These are phyloP conservation scores for Caenorhabditis zanzibari DNA, from an alignment of 2,888 invertebrate genomes.

Conservation along the genomic window DNA sequence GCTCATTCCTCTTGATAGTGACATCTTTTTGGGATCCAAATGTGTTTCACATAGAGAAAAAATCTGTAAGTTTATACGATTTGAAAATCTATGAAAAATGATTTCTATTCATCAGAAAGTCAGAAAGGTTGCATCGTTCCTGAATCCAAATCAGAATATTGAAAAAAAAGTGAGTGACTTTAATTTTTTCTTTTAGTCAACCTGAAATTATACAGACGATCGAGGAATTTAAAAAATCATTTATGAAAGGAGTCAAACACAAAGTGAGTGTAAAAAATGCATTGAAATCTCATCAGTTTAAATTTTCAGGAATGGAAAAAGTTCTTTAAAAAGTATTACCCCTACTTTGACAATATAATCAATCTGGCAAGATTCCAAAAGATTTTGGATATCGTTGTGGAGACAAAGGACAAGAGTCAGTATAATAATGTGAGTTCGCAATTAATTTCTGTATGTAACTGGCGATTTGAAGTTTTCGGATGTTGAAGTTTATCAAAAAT, in stretches of 20 bases:
- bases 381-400: not conserved
- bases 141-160: not conserved
- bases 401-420: not conserved
- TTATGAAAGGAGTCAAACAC: not conserved
- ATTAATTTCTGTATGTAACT: not conserved
- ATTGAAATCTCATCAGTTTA: not conserved
- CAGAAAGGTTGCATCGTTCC: too few relatives aligned
- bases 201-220: not conserved
- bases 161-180: not conserved
- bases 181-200: too few relatives aligned
- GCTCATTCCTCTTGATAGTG: not conserved
- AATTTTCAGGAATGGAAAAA: not conserved
- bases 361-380: not conserved
- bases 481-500: not conserved
- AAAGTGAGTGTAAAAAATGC: not conserved
- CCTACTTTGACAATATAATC: not conserved
- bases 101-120: too few relatives aligned
- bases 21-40: not conserved
- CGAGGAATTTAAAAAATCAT: not conserved
- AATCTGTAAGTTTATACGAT: not conserved
- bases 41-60: not conserved
- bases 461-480: not conserved
- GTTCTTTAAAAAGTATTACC: not conserved
- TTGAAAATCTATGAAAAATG: not conserved
- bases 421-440: not conserved